Evolutionary conservation across 2,888 invertebrate genomes (phyloP).

Genomic region (Geotrupes spiniger): DNA sequence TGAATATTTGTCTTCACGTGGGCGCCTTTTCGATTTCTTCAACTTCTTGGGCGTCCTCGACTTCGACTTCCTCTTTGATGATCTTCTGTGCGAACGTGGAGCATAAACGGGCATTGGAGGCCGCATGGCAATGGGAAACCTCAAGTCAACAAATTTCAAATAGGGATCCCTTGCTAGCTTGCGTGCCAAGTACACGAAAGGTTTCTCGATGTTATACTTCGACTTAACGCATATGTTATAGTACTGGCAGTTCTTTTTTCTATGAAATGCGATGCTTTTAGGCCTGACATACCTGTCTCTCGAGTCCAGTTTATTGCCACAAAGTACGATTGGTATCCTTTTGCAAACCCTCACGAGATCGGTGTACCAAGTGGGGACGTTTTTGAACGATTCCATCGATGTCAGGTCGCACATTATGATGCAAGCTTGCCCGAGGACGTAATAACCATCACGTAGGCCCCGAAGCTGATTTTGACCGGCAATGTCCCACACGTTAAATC

Average conservation of each 20-base stretch:
- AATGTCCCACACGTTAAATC: slow-evolving; percentile 99
- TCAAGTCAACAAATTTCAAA: slow-evolving; percentile 97
- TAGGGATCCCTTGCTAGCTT: slow-evolving; percentile 99
- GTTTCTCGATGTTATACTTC: slow-evolving; percentile 99
- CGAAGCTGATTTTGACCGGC: slow-evolving; percentile 99
- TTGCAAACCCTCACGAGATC: slow-evolving; percentile 99
- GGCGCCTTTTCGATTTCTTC: too few relatives aligned
- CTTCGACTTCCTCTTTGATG: too few relatives aligned
- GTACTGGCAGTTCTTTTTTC: slow-evolving; percentile 99
- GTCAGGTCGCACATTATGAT: slow-evolving; percentile 99
- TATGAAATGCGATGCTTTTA: slow-evolving; percentile 97
- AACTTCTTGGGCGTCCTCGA: too few relatives aligned
- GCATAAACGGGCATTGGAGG: too few relatives aligned
- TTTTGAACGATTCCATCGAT: slow-evolving; percentile 98
- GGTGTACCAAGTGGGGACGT: slow-evolving; percentile 99
- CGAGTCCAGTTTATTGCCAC: slow-evolving; percentile 99
- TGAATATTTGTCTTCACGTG: too few relatives aligned
- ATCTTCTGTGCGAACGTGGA: too few relatives aligned
- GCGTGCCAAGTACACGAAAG: slow-evolving; percentile 97
- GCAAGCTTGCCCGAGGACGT: slow-evolving; percentile 96
- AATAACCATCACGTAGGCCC: slow-evolving; percentile 97
- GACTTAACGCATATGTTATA: slow-evolving; percentile 99
- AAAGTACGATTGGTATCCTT: slow-evolving; percentile 99
- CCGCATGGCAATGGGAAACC: too few relatives aligned
- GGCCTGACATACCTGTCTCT: slow-evolving; percentile 99